Conservation (phyloP, 2,113 vertebrate species). For the Pampusana beccarii region DNA sequence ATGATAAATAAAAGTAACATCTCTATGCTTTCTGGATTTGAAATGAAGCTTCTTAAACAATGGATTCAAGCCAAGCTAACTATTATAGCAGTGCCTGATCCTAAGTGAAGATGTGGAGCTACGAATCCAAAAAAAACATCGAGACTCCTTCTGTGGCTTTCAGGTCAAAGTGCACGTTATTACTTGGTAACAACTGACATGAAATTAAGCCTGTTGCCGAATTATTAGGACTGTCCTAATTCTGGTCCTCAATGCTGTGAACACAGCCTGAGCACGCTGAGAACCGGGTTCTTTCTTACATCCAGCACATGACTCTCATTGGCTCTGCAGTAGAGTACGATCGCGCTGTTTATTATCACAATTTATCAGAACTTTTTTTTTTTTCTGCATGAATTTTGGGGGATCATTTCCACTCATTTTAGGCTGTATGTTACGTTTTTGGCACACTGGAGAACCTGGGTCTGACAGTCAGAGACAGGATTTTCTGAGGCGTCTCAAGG, state of each 20-base stretch:
- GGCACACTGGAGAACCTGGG: not conserved
- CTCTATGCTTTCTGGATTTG: not conserved
- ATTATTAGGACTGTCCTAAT: not conserved
- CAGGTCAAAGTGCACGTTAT: not conserved
- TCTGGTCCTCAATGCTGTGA: not conserved
- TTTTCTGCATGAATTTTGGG: not conserved
- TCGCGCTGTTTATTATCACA: not conserved
- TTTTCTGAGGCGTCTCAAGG: not conserved
- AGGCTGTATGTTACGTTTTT: not conserved
- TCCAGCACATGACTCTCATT: not conserved
- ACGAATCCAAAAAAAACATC: not conserved
- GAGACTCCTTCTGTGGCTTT: not conserved
- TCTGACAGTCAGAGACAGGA: not conserved
- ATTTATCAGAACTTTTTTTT: not conserved
- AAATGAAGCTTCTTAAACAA: not conserved
- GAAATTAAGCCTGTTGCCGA: not conserved
- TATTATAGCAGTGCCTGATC: not conserved
- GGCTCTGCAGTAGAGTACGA: not conserved
- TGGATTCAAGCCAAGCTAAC: not conserved
- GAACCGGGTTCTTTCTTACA: not conserved
- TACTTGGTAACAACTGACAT: not conserved
- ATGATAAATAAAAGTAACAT: not conserved
- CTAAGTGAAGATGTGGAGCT: not conserved
- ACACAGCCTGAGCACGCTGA: not conserved
- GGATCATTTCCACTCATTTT: not conserved